Evolutionary conservation across 1,140 invertebrate species (phyloP).

Genomic region (Drosophila nasuta): DNA sequence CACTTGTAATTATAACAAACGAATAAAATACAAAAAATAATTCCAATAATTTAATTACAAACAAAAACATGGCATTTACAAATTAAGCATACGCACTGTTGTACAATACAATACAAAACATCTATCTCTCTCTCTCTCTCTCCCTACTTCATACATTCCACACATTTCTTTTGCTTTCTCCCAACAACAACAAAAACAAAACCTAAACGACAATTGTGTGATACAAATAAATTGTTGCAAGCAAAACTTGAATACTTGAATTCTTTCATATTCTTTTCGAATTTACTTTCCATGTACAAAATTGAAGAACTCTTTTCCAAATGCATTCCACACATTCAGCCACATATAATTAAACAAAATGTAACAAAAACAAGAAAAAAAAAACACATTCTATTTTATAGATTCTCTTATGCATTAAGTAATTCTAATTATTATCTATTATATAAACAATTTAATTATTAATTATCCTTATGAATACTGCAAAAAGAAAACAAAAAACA

Average conservation of each 20-base stretch:
- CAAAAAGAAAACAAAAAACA: constrained; percentile 17
- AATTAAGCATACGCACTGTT: constrained; percentile 79
- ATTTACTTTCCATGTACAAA: constrained; percentile 59
- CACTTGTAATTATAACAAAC: constrained; percentile 35
- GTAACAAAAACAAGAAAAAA: constrained; percentile 41
- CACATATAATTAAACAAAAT: constrained; percentile 7
- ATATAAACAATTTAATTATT: constrained; percentile 83
- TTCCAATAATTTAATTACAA: constrained; percentile 56
- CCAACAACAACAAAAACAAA: constrained; percentile 12
- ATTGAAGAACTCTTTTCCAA: background rate
- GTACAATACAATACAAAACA: constrained; percentile 57
- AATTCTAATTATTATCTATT: constrained; percentile 83
- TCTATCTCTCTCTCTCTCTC: constrained; percentile 4
- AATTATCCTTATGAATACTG: constrained; percentile 76
- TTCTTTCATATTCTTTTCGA: constrained; percentile 54
- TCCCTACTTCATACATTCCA: constrained; percentile 28
- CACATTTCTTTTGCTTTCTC: constrained; percentile 55
- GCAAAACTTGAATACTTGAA: constrained; percentile 21
- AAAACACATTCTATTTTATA: constrained; percentile 76
- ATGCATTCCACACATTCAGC: constrained; percentile 21
- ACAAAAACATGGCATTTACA: constrained; percentile 61
- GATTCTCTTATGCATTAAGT: constrained; percentile 81
- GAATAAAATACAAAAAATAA: constrained; percentile 38
- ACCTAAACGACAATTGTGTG: constrained; percentile 74
- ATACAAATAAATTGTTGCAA: constrained; percentile 78